Base-by-base conservation (phyloP, 2,113 vertebrate species). In the Ptilorrhoa leucosticta region DNA sequence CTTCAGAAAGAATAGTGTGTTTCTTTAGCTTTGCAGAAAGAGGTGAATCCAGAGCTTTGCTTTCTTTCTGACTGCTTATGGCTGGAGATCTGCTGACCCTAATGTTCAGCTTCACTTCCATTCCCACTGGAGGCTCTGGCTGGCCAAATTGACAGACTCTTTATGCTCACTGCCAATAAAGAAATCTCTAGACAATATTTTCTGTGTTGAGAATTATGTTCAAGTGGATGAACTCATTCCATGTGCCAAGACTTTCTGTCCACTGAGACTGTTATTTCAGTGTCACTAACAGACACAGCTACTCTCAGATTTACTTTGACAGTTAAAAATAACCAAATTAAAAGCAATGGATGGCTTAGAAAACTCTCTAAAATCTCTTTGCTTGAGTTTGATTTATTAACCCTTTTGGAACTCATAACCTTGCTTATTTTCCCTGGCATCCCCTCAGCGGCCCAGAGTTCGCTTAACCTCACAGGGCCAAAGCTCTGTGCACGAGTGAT, bases 401-500 rank as follows among this genome's bases (percentile, higher is more conserved):
- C 13, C 14, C 14, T 51, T 95, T 63, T 7, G 7, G 57, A 94
- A 57, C 22, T 75, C 68, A 47, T 33, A 83, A 21, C 17, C 2
- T 53, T 68, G 20, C 2, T 75, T 60, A 47, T 71, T 89, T 94
- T 82, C 26, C 61, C 24, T 5, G 11, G 16, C 19, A 69, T 17
- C 4, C 26, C 27, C 53, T 61, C 45, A 58, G 60, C 31, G 91
- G 20, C 53, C 26, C 37, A 33, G 13, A 15, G 23, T 18, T 24
- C 45, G 26, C 33, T 84, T 51, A 70, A 78, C 20, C 5, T 87
- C 60, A 42, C 9, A 8, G 4, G 31, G 40, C 28, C 57, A 65
- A 51, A 75, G 28, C 33, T 31, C 11, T 2, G 1, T 22, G n/a
- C 22, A 44, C 3, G 0, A 37, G 15, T 33, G n/a, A 21, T 1